phyloP scores from a whole-genome alignment of 2,888 invertebrate genomes.

The Cerceris ruficornis region DNA sequence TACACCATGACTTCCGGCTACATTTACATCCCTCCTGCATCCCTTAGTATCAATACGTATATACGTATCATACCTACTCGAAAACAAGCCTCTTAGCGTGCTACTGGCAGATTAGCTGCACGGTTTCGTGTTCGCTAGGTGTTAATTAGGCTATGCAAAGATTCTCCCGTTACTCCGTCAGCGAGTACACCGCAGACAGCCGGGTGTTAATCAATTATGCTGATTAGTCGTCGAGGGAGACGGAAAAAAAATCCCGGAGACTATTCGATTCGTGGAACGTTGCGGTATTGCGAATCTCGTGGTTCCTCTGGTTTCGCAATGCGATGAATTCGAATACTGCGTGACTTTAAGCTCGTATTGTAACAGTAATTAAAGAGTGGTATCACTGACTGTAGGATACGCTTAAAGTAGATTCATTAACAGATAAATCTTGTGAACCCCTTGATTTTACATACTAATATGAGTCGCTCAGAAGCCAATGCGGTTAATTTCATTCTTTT shows the following conservation, averaged over 20 bases:
- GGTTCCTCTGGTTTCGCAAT: too few species aligned
- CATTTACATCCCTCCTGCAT: constrained; percentile 31
- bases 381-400: too few species aligned
- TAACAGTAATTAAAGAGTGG: too few species aligned
- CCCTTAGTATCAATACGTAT: constrained; percentile 42
- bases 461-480: too few species aligned
- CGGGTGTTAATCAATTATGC: constrained; percentile 59
- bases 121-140: constrained; percentile 45
- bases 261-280: too few species aligned
- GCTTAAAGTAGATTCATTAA: too few species aligned
- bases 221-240: constrained; percentile 36
- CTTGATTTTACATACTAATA: too few species aligned
- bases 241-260: constrained; percentile 6
- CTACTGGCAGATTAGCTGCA: constrained; percentile 48
- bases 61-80: constrained; percentile 25
- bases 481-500: too few species aligned
- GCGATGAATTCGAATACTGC: too few species aligned
- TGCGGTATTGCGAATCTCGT: too few species aligned
- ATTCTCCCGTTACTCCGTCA: constrained; percentile 27
- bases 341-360: too few species aligned
- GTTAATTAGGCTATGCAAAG: constrained; percentile 63
- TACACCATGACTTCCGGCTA: constrained; percentile 27
- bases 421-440: too few species aligned
- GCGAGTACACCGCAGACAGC: constrained; percentile 9
- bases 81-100: constrained; percentile 45